Percentiles rank a stretch among this genome's conserved stretches.
phyloP scores from a whole-genome alignment of 2,113 vertebrate genomes.

The Bubo blakistoni region DNA sequence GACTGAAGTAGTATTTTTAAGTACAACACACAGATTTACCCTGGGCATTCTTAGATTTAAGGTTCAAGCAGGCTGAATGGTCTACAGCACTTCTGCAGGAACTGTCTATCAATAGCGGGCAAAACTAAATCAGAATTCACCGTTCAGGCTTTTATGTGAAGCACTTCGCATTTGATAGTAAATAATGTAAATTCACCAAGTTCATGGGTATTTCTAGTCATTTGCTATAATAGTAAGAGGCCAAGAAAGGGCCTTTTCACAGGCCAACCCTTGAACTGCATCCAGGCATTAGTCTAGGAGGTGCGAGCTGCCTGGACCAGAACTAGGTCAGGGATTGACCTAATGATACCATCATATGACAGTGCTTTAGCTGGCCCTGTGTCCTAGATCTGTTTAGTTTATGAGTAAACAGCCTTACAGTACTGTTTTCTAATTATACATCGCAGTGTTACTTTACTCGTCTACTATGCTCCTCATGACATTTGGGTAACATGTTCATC shows the following conservation, averaged over 20 bases:
- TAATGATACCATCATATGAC: accelerated
- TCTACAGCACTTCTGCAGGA: neutral
- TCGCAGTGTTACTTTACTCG: neutral
- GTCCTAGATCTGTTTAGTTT: neutral
- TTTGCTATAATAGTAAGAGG: neutral
- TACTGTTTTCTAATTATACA: neutral
- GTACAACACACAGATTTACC: neutral
- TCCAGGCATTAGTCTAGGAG: neutral
- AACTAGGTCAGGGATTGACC: neutral
- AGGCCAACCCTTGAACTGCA: neutral
- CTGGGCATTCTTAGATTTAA: neutral
- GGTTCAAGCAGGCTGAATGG: neutral
- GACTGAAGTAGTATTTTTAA: neutral
- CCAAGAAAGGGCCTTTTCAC: neutral
- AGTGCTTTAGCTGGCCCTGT: neutral
- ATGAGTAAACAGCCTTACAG: neutral
- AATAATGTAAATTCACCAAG: neutral
- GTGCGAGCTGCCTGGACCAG: neutral
- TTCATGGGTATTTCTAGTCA: neutral
- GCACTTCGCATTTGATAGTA: neutral
- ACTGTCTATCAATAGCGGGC: neutral
- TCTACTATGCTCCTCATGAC: neutral
- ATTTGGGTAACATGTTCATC: neutral
- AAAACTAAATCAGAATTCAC: neutral
- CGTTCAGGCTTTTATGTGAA: neutral